These are phyloP conservation scores for Lycaena phlaeas DNA, from an alignment of 2,888 invertebrate species.

Conservation along the genomic window DNA sequence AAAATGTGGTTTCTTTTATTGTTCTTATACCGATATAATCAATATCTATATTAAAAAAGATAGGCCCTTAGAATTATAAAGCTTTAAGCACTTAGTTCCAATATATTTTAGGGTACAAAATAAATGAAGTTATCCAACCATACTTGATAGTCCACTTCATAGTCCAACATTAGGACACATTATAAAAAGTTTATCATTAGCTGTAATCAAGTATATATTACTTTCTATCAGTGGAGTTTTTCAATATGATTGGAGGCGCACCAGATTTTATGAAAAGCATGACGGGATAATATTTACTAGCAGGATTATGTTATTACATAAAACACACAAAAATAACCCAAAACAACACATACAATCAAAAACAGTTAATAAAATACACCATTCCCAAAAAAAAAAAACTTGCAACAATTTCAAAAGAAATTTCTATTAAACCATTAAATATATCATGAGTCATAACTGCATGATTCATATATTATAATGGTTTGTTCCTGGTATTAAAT, in stretches of 20 bases:
- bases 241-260: slow-evolving; percentile 16
- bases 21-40: not conserved
- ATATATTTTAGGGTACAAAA: not conserved
- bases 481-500: not conserved
- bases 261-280: slow-evolving; percentile 19
- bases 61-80: not conserved
- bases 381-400: slow-evolving; percentile 11
- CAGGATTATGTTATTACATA: slow-evolving; percentile 3
- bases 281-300: slow-evolving; percentile 10
- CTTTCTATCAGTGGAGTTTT: not conserved
- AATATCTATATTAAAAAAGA: not conserved
- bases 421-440: not conserved
- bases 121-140: not conserved
- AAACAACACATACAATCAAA: slow-evolving; percentile 1
- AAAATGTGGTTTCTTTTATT: not conserved
- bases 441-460: not conserved
- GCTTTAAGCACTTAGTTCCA: not conserved
- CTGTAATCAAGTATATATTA: not conserved
- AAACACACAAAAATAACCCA: slow-evolving; percentile 7
- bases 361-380: slow-evolving; percentile 1
- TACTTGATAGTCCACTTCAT: not conserved
- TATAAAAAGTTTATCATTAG: not conserved
- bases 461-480: not conserved
- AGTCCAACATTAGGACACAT: too few relatives aligned
- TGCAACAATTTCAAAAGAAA: not conserved